phyloP scores from a whole-genome alignment of 2,797 vertebrate species.

The Myotis myotis region DNA sequence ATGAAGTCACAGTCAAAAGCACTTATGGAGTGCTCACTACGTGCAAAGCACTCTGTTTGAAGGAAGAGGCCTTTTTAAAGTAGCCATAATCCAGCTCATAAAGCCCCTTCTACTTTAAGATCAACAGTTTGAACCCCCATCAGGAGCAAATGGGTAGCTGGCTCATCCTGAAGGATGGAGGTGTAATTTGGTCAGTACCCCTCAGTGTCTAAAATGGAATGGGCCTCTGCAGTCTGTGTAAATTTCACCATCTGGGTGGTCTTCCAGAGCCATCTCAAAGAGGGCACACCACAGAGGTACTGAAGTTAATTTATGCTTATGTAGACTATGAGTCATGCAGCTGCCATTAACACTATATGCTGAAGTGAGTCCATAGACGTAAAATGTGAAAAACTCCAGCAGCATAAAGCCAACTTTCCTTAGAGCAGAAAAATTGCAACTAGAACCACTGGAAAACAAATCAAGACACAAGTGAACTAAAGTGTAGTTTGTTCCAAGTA shows the following conservation, averaged over 20 bases:
- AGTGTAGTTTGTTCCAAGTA: not conserved
- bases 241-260: constrained; percentile 69
- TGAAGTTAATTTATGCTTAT: constrained; percentile 64
- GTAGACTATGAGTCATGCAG: constrained; percentile 64
- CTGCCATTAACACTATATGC: constrained; percentile 64
- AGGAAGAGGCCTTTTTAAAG: constrained; percentile 63
- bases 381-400: constrained; percentile 60
- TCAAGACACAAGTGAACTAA: not conserved
- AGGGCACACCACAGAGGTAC: constrained; percentile 41
- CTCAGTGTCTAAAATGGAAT: constrained; percentile 29
- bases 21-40: constrained; percentile 63
- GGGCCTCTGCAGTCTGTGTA: constrained; percentile 22
- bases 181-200: constrained; percentile 26
- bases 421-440: constrained; percentile 28
- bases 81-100: constrained; percentile 53
- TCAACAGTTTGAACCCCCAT: constrained; percentile 56
- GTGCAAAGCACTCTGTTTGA: constrained; percentile 61
- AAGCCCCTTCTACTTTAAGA: constrained; percentile 63
- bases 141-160: constrained; percentile 36
- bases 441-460: constrained; percentile 20
- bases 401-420: constrained; percentile 35
- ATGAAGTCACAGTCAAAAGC: constrained; percentile 17
- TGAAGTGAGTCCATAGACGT: constrained; percentile 53
- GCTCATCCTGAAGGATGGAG: not conserved
- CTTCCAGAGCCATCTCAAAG: constrained; percentile 54